Evolutionary conservation across 35 echinoderm and acorn worm genomes (phyloP), one percentile per base, ranked within the genome.

Genomic region (Lytechinus variegatus): DNA sequence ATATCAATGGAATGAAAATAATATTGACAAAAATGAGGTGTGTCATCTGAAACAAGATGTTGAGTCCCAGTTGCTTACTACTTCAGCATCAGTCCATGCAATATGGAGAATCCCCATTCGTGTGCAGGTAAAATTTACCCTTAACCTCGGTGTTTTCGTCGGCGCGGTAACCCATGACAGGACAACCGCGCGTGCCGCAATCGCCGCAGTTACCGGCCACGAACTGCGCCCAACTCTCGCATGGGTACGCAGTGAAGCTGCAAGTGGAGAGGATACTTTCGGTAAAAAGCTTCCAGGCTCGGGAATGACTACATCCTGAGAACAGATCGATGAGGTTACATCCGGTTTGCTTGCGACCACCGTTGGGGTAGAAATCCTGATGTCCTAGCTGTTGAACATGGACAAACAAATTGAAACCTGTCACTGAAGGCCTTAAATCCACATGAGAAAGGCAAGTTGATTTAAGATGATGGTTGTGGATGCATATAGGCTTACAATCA

Each of bases 301-400:
- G 94, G 0, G 55, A 54, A 95, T 97, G 97, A 79, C 91, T 91
- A 91, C 97, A 97, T 27, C 94, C 52, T 28, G 86, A 54, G 72
- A 53, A 5, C 9, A 56, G 91, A 14, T 96, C 54, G 93, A 91
- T 94, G 52, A 86, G 94, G 16, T 66, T 86, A 89, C 96, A 97
- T 21, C 86, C 96, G 10, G 95, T 79, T 72, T 97, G 96, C 11
- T n/a, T 27, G 14, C 66, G 58, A 28, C 96, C 96, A 21, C 95
- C 96, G 71, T 97, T 97, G 2, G 96, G 96, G 52, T 94, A 97
- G 86, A 96, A 97, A 60, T 97, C 96, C 11, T 52, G 9, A 88
- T 97, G 61, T 52, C 96, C 96, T 9, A 95, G 9, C 96, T 97
- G 52, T 71, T 53, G 33, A 44, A 44, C 33, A 44, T 44, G 33